Base-by-base conservation (phyloP, 2,888 invertebrate species). In the Lasioglossum vierecki region DNA sequence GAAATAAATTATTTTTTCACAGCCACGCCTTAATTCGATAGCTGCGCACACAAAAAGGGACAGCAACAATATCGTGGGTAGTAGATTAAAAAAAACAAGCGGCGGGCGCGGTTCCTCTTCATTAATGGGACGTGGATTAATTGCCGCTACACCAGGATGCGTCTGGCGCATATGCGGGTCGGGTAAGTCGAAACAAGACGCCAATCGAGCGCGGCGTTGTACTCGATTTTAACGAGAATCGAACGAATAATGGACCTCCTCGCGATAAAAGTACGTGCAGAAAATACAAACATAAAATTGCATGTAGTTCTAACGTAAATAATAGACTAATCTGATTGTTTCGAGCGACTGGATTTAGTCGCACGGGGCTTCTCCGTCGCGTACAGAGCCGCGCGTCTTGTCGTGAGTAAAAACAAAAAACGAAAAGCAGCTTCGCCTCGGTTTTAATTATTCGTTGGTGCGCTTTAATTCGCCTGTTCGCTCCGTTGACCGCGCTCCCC, bases 391-490 rank as follows among this genome's bases (percentile, higher is more conserved):
- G 22, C 53, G 6, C 26, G 13, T 60, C 13, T 30, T 60, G 2
- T 15, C 60, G 60, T 13, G 26, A 15, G 60, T 63, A 63, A 63
- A 63, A 63, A 63, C 26, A 26, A 60, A 60, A 60, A 60, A 26
- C 26, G 30, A 63, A 15, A 30, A 26, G 30, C n/a, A 63, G 30
- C 60, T 63, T 63, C 60, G 60, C 80, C 85, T 82, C 82, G 82
- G 71, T 86, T 87, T 91, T 39, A 90, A 91, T 92, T 91, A 88
- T 89, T 83, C 86, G 84, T 39, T 87, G 85, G 85, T 88, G 88
- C 80, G 86, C 85, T 90, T 90, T 85, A 90, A 88, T 91, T 89
- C 88, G 84, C 84, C 88, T 68, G 41, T 81, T 81, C 72, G 86
- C 81, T 78, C 88, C 81, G 80, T 87, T 87, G 87, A 79, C 87